A percentile compares a stretch with the other conserved stretches of the same genome.
phyloP scores from a whole-genome alignment of 2,797 vertebrate genomes.

The Liasis olivaceus region DNA sequence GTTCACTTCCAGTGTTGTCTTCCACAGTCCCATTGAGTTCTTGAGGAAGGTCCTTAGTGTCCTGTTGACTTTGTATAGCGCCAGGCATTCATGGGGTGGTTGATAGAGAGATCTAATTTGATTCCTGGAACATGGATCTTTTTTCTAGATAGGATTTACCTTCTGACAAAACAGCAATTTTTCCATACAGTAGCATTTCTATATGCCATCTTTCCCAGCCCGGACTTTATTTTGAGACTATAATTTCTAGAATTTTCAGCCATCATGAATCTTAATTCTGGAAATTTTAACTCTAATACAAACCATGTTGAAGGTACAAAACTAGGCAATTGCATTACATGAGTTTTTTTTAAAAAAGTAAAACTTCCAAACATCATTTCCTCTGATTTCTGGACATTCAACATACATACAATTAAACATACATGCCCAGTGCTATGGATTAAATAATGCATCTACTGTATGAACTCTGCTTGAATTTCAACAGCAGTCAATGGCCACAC shows the following conservation, averaged over 20 bases:
- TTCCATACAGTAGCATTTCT: background rate
- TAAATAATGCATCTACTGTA: slow-evolving; percentile 73
- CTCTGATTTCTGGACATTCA: slow-evolving; percentile 19
- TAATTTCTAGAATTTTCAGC: background rate
- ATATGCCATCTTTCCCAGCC: background rate
- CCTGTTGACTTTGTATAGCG: no score
- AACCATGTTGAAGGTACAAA: background rate
- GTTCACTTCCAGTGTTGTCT: no score
- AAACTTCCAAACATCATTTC: background rate
- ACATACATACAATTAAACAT: accelerated
- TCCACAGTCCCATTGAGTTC: no score
- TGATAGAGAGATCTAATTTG: background rate
- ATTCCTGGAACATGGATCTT: background rate
- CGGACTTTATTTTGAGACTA: background rate
- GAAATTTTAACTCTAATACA: background rate
- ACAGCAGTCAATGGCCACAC: slow-evolving; percentile 67
- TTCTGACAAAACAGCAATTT: no score
- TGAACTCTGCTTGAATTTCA: slow-evolving; percentile 60
- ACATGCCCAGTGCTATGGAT: background rate
- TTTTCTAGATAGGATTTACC: background rate
- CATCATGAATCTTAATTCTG: background rate
- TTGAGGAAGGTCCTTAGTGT: no score
- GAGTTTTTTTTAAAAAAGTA: background rate
- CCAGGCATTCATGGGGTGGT: no score
- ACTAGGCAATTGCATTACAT: background rate